phyloP scores from a whole-genome alignment of 2,888 invertebrate genomes.

The Drosophila ezoana region DNA sequence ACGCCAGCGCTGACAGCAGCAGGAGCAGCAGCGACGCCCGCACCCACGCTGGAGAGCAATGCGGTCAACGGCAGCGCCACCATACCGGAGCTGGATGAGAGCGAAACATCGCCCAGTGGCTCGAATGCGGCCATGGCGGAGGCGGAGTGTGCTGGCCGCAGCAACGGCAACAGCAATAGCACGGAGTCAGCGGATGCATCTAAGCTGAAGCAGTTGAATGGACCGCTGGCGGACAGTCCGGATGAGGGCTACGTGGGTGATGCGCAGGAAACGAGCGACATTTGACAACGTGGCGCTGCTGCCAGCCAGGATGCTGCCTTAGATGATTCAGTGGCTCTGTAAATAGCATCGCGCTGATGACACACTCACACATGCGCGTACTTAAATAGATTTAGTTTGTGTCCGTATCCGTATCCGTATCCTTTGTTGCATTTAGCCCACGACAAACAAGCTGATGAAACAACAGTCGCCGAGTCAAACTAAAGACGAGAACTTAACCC shows the following conservation, averaged over 20 bases:
- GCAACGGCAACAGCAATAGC: constrained; percentile 12
- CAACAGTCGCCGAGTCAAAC: constrained; percentile 24
- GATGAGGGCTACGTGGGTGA: constrained; percentile 96
- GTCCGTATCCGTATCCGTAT: constrained; percentile 23
- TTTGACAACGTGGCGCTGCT: constrained; percentile 86
- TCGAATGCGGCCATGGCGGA: constrained; percentile 45
- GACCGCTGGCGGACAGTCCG: constrained; percentile 90
- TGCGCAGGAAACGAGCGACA: constrained; percentile 88
- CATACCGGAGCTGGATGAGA: constrained; percentile 85
- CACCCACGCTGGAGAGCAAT: constrained; percentile 86
- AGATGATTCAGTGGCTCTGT: constrained; percentile 84
- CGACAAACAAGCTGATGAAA: constrained; percentile 15
- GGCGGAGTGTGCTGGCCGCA: constrained; percentile 32
- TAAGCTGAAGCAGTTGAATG: constrained; percentile 85
- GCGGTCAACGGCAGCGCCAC: constrained; percentile 70
- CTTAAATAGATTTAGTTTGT: constrained; percentile 33
- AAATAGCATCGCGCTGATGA: constrained; percentile 52
- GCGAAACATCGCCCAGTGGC: constrained; percentile 74
- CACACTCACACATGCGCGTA: constrained; percentile 17
- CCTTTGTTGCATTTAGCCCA: constrained; percentile 17
- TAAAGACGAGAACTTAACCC: constrained; percentile 10
- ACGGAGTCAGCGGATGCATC: constrained; percentile 53
- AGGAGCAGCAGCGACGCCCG: constrained; percentile 31
- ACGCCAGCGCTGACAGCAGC: constrained; percentile 28
- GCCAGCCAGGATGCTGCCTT: constrained; percentile 74